Conservation (phyloP, 2,888 invertebrate genomes). For the Trypoxylon attenuatum region DNA sequence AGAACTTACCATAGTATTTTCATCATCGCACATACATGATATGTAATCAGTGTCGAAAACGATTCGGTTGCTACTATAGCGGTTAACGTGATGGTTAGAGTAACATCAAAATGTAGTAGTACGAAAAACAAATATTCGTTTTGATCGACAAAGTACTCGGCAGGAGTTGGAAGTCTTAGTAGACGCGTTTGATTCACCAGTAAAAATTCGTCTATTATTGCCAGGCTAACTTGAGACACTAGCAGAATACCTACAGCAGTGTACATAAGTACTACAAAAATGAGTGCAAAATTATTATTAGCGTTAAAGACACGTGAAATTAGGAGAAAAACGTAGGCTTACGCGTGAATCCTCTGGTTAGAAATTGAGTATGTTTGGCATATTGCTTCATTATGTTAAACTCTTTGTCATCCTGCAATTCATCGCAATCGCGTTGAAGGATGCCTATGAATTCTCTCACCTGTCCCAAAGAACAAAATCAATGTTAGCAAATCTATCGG, state of each 20-base stretch:
- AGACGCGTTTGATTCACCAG: background rate
- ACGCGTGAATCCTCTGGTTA: background rate
- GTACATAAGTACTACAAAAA: background rate
- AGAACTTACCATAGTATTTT: background rate
- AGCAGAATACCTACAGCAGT: background rate
- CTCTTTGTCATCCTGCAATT: background rate
- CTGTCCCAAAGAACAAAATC: background rate
- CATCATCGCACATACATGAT: background rate
- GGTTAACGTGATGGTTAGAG: no score
- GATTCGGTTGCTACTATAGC: background rate
- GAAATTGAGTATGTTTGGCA: background rate
- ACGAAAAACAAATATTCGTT: background rate
- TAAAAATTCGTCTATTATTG: background rate
- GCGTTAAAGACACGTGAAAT: background rate
- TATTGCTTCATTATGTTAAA: background rate
- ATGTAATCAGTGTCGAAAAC: background rate
- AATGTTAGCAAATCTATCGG: background rate
- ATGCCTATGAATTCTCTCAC: background rate
- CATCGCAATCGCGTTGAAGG: background rate
- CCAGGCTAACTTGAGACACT: no score
- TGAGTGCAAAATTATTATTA: background rate
- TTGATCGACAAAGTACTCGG: background rate
- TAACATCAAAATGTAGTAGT: no score
- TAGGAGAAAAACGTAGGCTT: background rate
- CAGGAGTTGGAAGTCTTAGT: background rate